These are phyloP conservation scores for Lithophane semibrunnea DNA, from an alignment of 2,888 invertebrate genomes.

Conservation along the genomic window DNA sequence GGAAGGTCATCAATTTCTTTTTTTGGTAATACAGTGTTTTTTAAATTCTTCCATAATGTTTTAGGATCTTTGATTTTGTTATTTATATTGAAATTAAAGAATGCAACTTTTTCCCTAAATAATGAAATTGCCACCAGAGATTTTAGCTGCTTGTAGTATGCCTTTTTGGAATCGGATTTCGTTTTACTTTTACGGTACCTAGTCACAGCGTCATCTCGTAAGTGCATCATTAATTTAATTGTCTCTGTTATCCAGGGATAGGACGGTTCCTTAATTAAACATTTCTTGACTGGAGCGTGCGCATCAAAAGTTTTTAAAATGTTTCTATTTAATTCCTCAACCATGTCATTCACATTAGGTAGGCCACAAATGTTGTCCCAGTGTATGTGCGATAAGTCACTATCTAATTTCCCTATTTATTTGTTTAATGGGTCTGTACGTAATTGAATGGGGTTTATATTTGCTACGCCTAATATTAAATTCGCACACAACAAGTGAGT, in stretches of 20 bases:
- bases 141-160: no score
- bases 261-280: neutral
- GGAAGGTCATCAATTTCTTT: no score
- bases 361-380: neutral
- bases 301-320: neutral
- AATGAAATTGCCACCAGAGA: no score
- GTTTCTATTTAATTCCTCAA: neutral
- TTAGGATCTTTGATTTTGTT: no score
- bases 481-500: neutral
- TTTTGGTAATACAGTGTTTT: no score
- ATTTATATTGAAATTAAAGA: no score
- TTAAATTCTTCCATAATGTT: no score
- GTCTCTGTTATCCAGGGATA: neutral
- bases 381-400: neutral
- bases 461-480: neutral
- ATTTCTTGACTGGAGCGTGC: neutral
- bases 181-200: no score
- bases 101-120: no score
- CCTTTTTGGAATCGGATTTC: no score
- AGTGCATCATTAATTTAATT: no score
- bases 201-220: no score
- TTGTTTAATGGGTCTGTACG: neutral
- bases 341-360: neutral
- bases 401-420: neutral
- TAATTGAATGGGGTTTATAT: neutral